These are phyloP conservation scores for Bilobella aurantiaca DNA, from an alignment of 1,140 invertebrate species.

Conservation along the genomic window DNA sequence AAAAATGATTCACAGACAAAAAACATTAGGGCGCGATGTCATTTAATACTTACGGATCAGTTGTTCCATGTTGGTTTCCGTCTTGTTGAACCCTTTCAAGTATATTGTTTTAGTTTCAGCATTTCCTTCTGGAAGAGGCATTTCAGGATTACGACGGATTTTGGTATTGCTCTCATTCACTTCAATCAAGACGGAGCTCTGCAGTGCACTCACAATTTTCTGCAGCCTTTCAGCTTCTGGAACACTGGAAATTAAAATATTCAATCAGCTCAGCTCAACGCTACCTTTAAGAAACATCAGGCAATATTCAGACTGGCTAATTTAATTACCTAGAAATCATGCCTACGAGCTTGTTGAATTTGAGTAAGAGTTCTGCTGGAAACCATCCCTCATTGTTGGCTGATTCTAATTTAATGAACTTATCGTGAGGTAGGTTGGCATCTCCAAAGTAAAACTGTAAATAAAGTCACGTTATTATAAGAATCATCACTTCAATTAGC, in stretches of 20 bases:
- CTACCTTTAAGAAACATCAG: too few species aligned
- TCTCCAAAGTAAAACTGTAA: conserved; percentile 33
- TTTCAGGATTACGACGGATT: conserved; percentile 23
- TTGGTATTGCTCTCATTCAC: conserved; percentile 13
- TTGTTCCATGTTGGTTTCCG: conserved; percentile 26
- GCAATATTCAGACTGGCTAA: too few species aligned
- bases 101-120: conserved; percentile 19
- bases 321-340: conserved; percentile 23
- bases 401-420: conserved; percentile 30
- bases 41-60: conserved; percentile 22
- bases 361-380: conserved; percentile 19
- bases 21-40: background rate
- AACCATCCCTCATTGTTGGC: conserved; percentile 33
- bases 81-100: conserved; percentile 29
- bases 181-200: conserved; percentile 23
- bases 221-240: conserved; percentile 2
- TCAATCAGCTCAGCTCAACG: background rate
- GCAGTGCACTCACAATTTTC: conserved; percentile 12
- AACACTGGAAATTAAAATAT: background rate
- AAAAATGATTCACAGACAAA: background rate
- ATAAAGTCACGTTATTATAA: too few species aligned
- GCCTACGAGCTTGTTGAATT: conserved; percentile 23
- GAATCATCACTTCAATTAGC: background rate
- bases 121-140: conserved; percentile 23
- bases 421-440: conserved; percentile 28